Evolutionary conservation across 2,888 invertebrate genomes (phyloP).

Genomic region (Himalopsyche japonica): DNA sequence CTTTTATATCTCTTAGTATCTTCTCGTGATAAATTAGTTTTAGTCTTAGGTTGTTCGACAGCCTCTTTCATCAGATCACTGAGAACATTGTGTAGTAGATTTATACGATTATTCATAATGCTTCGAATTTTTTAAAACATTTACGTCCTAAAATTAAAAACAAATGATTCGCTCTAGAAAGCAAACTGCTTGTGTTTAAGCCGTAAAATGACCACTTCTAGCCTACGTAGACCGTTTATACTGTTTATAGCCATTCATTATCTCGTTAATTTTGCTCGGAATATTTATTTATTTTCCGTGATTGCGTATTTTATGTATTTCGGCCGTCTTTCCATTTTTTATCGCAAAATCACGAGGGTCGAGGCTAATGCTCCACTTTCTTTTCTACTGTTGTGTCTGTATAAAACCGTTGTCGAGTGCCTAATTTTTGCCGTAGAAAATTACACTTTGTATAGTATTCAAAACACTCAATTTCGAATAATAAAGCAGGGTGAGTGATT

Average conservation of each 20-base stretch:
- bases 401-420: neutral
- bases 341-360: neutral
- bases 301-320: neutral
- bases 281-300: neutral
- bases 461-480: neutral
- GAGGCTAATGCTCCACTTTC: neutral
- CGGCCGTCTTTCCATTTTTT: neutral
- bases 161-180: neutral
- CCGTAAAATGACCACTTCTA: neutral
- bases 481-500: neutral
- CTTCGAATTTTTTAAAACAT: too few species aligned
- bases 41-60: too few species aligned
- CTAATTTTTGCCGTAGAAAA: neutral
- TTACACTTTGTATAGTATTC: neutral
- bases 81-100: too few species aligned
- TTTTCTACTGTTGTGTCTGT: neutral
- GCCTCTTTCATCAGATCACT: too few species aligned
- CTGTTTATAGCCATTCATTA: neutral
- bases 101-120: too few species aligned
- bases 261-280: neutral
- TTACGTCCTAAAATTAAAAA: too few species aligned
- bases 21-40: too few species aligned
- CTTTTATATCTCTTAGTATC: too few species aligned
- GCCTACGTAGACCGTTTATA: neutral
- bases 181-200: neutral